Evolutionary conservation across 1,140 invertebrate species (phyloP).

Genomic region (Cyclargus thomasi): DNA sequence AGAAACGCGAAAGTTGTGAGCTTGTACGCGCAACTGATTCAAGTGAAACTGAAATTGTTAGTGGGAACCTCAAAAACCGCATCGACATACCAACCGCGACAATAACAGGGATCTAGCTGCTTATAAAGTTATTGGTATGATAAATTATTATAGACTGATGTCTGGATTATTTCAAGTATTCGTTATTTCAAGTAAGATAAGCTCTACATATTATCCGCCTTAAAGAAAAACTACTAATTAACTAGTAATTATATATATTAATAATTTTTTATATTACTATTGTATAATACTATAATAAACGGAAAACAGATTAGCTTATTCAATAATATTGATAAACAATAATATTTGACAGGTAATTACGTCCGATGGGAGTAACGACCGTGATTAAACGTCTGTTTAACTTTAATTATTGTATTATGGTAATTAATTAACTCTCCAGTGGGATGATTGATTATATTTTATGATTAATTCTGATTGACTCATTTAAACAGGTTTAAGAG

Average conservation of each 20-base stretch:
- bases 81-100: background rate
- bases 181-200: too few relatives aligned
- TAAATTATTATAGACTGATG: too few relatives aligned
- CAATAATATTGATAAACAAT: conserved; percentile 4
- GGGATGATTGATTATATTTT: conserved; percentile 8
- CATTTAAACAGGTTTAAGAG: background rate
- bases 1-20: background rate
- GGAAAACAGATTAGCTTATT: background rate
- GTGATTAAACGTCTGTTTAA: background rate
- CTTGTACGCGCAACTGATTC: background rate
- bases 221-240: too few relatives aligned
- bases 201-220: too few relatives aligned
- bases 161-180: too few relatives aligned
- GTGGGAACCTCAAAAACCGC: background rate
- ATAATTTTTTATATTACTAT: too few relatives aligned
- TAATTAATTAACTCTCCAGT: conserved; percentile 3
- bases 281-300: background rate
- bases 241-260: too few relatives aligned
- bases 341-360: conserved; percentile 10
- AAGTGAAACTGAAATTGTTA: conserved; percentile 3
- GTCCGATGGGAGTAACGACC: background rate
- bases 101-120: background rate
- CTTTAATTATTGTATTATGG: conserved; percentile 3
- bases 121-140: too few relatives aligned
- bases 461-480: conserved; percentile 3